Evolutionary conservation across 1,140 invertebrate species (phyloP).

Genomic region (Drosophila kurseongensis): DNA sequence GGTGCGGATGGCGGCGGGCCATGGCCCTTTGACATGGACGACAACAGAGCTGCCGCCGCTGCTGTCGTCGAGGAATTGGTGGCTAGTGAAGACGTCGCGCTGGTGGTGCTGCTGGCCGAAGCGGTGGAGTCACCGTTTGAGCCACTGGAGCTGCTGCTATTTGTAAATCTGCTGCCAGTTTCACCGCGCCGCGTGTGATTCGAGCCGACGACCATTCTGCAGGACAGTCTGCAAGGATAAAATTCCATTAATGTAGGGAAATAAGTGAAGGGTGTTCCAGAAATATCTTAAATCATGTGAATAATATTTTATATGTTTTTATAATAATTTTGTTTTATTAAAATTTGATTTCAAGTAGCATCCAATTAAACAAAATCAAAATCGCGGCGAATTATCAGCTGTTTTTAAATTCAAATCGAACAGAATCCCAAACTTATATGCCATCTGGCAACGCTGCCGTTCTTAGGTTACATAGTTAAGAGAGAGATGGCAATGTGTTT

Average conservation of each 20-base stretch:
- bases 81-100: conserved; percentile 66
- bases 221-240: conserved; percentile 62
- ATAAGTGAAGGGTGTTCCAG: neutral
- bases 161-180: conserved; percentile 75
- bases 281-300: too few relatives aligned
- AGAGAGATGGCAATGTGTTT: conserved; percentile 25
- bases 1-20: conserved; percentile 34
- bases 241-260: neutral
- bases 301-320: neutral
- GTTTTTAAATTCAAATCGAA: conserved; percentile 15
- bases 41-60: conserved; percentile 57
- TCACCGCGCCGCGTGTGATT: conserved; percentile 80
- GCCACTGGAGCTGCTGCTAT: conserved; percentile 31
- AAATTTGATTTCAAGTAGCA: too few relatives aligned
- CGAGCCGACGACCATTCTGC: conserved; percentile 84
- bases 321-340: neutral
- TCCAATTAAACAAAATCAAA: neutral
- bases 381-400: conserved; percentile 28
- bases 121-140: conserved; percentile 33
- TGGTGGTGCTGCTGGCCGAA: conserved; percentile 51
- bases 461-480: conserved; percentile 8
- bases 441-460: conserved; percentile 22
- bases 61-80: conserved; percentile 34
- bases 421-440: neutral
- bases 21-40: conserved; percentile 76